These are phyloP conservation scores for Holothuria leucospilota DNA, from an alignment of 53 echinoderm and acorn worm species.

Conservation along the genomic window DNA sequence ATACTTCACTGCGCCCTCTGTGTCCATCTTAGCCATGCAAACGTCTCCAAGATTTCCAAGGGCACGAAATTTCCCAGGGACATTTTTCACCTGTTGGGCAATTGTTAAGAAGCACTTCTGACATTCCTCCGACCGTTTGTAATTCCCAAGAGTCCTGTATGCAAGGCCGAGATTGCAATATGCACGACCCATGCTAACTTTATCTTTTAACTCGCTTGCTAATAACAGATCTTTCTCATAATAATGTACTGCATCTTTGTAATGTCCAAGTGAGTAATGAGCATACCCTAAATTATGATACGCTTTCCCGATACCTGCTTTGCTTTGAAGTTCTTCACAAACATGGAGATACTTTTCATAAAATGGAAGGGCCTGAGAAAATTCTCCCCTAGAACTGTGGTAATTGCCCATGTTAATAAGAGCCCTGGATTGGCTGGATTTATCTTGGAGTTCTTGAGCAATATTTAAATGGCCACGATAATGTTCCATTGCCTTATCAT, in stretches of 20 bases:
- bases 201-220: constrained; percentile 90
- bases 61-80: constrained; percentile 95
- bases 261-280: constrained; percentile 93
- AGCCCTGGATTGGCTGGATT: constrained; percentile 83
- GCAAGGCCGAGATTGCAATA: constrained; percentile 99
- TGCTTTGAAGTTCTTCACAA: constrained; percentile 73
- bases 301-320: constrained; percentile 88
- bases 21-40: constrained; percentile 94
- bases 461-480: constrained; percentile 86
- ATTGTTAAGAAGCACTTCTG: constrained; percentile 98
- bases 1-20: constrained; percentile 86
- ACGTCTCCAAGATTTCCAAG: constrained; percentile 97
- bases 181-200: constrained; percentile 92
- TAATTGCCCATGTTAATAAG: constrained; percentile 94
- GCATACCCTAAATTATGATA: constrained; percentile 97
- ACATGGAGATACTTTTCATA: constrained; percentile 86
- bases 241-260: constrained; percentile 93
- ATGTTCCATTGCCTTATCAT: constrained; percentile 96
- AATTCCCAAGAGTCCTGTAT: constrained; percentile 92
- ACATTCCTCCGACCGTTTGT: constrained; percentile 87
- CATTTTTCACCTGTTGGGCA: constrained; percentile 95
- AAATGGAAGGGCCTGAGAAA: constrained; percentile 88
- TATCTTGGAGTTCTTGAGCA: constrained; percentile 86
- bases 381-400: constrained; percentile 90
- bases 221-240: constrained; percentile 93